Conservation (phyloP, 2,888 invertebrate genomes). For the Macrophya annulata region DNA sequence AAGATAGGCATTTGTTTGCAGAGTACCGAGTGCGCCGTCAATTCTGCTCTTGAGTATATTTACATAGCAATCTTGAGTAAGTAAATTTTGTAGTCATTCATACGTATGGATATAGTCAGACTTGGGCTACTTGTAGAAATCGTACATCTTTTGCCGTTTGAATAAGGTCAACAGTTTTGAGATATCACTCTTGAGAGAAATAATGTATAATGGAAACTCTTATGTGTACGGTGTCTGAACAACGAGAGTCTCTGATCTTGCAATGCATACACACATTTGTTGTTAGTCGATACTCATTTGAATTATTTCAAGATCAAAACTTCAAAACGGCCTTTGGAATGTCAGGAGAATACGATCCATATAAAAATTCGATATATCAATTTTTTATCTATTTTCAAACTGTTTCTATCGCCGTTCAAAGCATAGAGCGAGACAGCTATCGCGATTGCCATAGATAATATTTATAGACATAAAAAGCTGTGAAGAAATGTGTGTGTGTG, state of each 20-base stretch:
- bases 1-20: too few relatives aligned
- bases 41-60: too few relatives aligned
- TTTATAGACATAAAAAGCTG: constrained; percentile 45
- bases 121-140: background rate
- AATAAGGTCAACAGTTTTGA: background rate
- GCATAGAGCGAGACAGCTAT: background rate
- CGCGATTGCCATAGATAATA: constrained; percentile 30
- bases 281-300: background rate
- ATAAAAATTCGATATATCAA: background rate
- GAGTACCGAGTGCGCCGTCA: too few relatives aligned
- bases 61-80: background rate
- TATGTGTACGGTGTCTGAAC: background rate
- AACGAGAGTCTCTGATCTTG: background rate
- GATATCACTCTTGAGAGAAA: background rate
- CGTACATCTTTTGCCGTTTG: background rate
- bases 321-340: background rate
- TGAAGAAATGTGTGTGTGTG: constrained; percentile 30
- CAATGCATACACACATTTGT: background rate
- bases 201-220: background rate
- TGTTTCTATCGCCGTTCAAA: constrained; percentile 21
- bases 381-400: background rate
- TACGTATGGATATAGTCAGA: background rate
- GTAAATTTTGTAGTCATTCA: background rate
- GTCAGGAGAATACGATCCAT: background rate
- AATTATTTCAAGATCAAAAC: background rate